phyloP scores from a whole-genome alignment of 1,140 invertebrate genomes.

The Berghia stephanieae region DNA sequence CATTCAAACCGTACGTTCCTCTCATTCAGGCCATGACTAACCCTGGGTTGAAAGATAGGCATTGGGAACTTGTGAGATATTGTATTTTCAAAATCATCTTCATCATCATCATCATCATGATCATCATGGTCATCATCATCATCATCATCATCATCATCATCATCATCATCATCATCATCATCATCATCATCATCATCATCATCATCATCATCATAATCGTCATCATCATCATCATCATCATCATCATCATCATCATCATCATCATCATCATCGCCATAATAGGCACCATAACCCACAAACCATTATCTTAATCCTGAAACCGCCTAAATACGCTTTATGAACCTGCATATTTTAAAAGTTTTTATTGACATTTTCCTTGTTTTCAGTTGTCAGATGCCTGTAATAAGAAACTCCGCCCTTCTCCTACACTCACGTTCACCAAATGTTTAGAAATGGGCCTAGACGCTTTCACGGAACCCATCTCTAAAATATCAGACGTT shows the following conservation, averaged over 20 bases:
- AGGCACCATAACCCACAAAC: too few species aligned
- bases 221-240: not conserved
- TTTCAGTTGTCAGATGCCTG: slow-evolving; percentile 68
- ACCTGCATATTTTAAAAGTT: too few species aligned
- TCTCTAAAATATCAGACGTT: slow-evolving; percentile 76
- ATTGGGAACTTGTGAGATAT: slow-evolving; percentile 75
- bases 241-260: not conserved
- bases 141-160: slow-evolving; percentile 8
- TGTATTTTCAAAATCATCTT: slow-evolving; percentile 33
- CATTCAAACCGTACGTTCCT: slow-evolving; percentile 77
- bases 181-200: slow-evolving; percentile 3
- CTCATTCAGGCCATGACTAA: slow-evolving; percentile 78
- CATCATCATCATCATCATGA: too few species aligned
- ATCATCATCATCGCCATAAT: slow-evolving; percentile 4
- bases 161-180: slow-evolving; percentile 4
- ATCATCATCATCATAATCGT: too few species aligned
- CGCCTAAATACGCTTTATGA: too few species aligned
- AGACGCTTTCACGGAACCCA: slow-evolving; percentile 71
- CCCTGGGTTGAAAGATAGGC: slow-evolving; percentile 80
- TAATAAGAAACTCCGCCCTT: slow-evolving; percentile 73
- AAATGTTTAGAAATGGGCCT: slow-evolving; percentile 76
- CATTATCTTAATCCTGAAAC: too few species aligned
- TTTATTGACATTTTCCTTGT: too few species aligned
- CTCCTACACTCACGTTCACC: slow-evolving; percentile 75
- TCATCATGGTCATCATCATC: slow-evolving; percentile 1